Percentiles rank a stretch among this genome's conserved stretches.
phyloP scores from a whole-genome alignment of 2,113 vertebrate genomes.

The Hemibates koningsi region DNA sequence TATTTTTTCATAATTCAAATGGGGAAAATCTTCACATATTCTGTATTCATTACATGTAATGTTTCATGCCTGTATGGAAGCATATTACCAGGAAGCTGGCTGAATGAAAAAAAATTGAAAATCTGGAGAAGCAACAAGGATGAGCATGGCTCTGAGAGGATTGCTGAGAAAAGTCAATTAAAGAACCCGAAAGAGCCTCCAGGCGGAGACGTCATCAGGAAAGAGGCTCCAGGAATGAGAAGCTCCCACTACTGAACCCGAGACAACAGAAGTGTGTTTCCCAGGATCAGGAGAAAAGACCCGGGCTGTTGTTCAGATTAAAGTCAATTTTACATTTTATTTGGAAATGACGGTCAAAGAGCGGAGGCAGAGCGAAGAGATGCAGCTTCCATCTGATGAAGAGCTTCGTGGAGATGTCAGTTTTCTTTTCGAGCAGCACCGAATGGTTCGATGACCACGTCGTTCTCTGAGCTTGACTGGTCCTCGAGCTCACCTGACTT shows the following conservation, averaged over 20 bases:
- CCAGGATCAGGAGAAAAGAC: background rate
- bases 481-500: background rate
- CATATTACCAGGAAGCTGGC: fast-evolving
- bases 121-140: background rate
- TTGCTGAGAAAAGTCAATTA: fast-evolving
- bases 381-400: background rate
- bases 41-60: fast-evolving
- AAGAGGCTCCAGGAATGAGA: fast-evolving
- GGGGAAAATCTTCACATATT: fast-evolving
- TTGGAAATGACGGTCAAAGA: background rate
- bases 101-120: background rate
- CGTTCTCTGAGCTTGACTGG: background rate
- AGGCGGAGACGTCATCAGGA: background rate
- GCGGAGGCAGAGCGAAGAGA: background rate
- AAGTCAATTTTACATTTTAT: background rate
- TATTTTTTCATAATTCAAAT: background rate
- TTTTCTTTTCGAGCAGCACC: fast-evolving
- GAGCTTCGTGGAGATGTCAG: fast-evolving
- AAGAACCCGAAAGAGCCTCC: background rate
- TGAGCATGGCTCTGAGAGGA: fast-evolving
- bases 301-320: fast-evolving
- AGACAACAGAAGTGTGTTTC: fast-evolving
- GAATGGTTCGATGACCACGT: fast-evolving
- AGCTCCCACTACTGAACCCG: background rate
- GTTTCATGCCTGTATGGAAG: fast-evolving